Evolutionary conservation across 2,888 invertebrate genomes (phyloP).

Genomic region (Steromphala cineraria): DNA sequence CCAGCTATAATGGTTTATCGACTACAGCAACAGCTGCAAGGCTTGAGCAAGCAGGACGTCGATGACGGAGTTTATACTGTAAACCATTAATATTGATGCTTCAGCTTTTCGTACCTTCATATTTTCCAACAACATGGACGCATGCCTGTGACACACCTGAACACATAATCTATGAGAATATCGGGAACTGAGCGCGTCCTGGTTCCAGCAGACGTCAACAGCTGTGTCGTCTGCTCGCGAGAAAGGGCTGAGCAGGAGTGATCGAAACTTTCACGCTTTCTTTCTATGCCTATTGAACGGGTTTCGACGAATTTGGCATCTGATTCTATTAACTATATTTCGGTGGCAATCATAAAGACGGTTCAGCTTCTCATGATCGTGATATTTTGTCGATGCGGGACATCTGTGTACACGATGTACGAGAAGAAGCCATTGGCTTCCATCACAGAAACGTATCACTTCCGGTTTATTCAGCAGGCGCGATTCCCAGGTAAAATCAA

Average conservation of each 20-base stretch:
- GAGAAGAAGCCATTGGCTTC: not conserved
- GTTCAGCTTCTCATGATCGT: too few species aligned
- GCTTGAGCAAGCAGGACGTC: not conserved
- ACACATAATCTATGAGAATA: not conserved
- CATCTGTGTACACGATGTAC: not conserved
- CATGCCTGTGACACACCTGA: not conserved
- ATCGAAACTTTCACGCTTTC: not conserved
- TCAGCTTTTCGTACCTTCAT: not conserved
- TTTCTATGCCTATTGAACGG: not conserved
- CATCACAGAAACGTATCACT: not conserved
- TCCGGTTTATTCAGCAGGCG: too few species aligned
- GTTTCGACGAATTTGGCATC: not conserved
- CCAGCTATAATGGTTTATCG: not conserved
- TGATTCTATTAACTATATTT: not conserved
- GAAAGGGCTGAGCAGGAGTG: not conserved
- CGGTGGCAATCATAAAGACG: not conserved
- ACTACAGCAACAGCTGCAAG: not conserved
- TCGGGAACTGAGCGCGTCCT: not conserved
- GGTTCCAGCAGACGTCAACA: not conserved
- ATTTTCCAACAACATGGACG: not conserved
- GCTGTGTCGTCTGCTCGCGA: not conserved
- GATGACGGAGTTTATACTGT: not conserved
- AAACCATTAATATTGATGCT: constrained; percentile 2
- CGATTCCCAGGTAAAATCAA: too few species aligned
- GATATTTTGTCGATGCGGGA: too few species aligned